A percentile compares a stretch with the other conserved stretches of the same genome.
These are phyloP conservation scores for Microplitis manilae DNA, from an alignment of 2,888 invertebrate species.

Conservation along the genomic window DNA sequence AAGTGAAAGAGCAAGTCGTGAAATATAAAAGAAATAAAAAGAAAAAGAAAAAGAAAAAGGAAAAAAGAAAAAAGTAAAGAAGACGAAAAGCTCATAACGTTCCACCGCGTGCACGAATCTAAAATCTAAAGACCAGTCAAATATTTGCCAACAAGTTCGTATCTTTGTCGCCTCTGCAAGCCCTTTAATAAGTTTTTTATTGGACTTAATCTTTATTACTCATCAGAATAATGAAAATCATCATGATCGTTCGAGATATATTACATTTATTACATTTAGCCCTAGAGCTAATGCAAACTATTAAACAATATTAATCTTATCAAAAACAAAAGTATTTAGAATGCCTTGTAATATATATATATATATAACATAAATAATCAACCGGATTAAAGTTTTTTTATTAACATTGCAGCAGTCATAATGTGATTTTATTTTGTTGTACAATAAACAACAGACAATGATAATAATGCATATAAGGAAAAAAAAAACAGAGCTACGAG, in stretches of 20 bases:
- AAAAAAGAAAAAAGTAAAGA: conserved; percentile 30
- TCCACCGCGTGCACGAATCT: conserved; percentile 20
- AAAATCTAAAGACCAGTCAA: conserved; percentile 62
- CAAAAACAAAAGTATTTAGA: too few species aligned
- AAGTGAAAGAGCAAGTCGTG: conserved; percentile 38
- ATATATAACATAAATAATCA: too few species aligned
- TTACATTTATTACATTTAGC: not conserved
- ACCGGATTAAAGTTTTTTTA: not conserved
- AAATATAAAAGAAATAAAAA: conserved; percentile 26
- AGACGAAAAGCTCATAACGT: conserved; percentile 57
- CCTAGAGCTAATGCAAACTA: too few species aligned
- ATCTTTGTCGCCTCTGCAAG: conserved; percentile 43
- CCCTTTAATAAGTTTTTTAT: conserved; percentile 66
- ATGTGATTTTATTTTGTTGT: not conserved
- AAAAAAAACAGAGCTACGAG: not conserved
- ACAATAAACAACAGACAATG: not conserved
- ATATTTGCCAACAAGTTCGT: conserved; percentile 62
- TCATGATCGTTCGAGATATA: not conserved
- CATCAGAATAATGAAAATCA: not conserved
- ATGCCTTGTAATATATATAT: too few species aligned
- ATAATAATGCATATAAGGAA: not conserved
- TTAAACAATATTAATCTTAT: too few species aligned
- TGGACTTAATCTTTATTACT: conserved; percentile 60
- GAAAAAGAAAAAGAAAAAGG: not conserved
- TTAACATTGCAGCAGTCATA: not conserved